Evolutionary conservation across 2,113 vertebrate species (phyloP), one percentile per base, ranked within the genome.

Genomic region (Dasyprocta punctata): DNA sequence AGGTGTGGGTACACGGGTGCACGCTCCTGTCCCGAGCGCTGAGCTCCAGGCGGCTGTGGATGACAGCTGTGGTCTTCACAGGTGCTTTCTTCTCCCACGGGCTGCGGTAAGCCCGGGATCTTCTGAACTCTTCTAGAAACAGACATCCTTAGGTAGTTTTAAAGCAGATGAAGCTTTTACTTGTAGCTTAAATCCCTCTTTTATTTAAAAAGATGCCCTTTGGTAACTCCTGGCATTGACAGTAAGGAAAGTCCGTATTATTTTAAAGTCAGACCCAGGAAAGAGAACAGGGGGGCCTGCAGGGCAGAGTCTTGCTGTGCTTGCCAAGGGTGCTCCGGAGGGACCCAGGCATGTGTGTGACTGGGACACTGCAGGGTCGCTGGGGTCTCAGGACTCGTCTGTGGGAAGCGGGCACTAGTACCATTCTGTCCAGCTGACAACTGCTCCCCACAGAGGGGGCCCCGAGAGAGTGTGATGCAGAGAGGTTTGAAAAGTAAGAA

Each of bases 381-480:
- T 1, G 97, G 99, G 78, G 96, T 99, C 98, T 28, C 97, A 97
- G 94, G 99, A 99, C 86, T 0, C 99, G 69, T 30, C 92, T 44
- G 1, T 97, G 12, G 99, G 98, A 61, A 97, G 91, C 86, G 94
- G 98, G 98, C 0, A 98, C 98, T 58, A 12, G 78, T 24, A 98
- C 97, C 38, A 5, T 30, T 30, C 44, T 30, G 73, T 47, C 12
- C 26, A 30, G 26, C 41, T 67, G 73, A 7, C 0, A 73, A 98
- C 98, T 41, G 97, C 99, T 96, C 99, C 98, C 49, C 98, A 98
- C 1, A 94, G 96, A 63, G 98, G 98, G 30, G 94, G 98, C 44
- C 98, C 98, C 61, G 98, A 99, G 96, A 98, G 99, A 11, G 99
- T 99, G 98, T 90, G 99, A 98, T 0, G 90, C 99, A 54, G 99